Base-by-base conservation (phyloP, 2,797 vertebrate genomes). In the Vultur gryphus region DNA sequence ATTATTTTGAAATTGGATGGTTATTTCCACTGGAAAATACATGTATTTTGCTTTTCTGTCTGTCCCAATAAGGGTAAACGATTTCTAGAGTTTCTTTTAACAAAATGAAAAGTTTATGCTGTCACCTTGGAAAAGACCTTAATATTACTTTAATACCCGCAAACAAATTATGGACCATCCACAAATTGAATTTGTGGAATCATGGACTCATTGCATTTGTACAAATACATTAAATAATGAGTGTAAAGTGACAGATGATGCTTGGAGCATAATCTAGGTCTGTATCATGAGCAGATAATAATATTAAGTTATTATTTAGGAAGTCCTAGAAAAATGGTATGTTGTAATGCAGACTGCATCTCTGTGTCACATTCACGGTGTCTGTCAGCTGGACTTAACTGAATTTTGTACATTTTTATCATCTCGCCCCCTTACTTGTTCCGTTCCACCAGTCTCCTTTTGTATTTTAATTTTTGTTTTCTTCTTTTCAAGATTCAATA, bases 231-330 rank as follows among this genome's bases (percentile, higher is more conserved):
- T 83, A 89, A 92, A 70, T 90, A 89, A 87, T 67, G 48, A 80
- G 37, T 82, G 37, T 48, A 61, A 95, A 90, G 44, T 71, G 87
- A 67, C 92, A 96, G 95, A 93, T 92, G 78, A 96, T 85, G 67
- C 67, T 89, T 89, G 83, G 82, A 93, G 71, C 75, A 69, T 88
- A 93, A 93, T 90, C 69, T 82, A 85, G 61, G 52, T 84, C 75
- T 93, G 57, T 93, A 82, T 70, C n/a, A 55, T 64, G 66, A 84
- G 66, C 44, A 84, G 80, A 85, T 95, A 90, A 87, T 92, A 77
- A 88, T 92, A 93, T 95, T 93, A 97, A 90, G 67, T 54, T 90
- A 88, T 67, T 87, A 95, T 83, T 89, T 83, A 73, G 48, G 55
- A 69, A 81, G 41, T 80, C 73, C 85, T 93, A 85, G 81, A 77